Conservation (phyloP, 2,797 vertebrate species). For the Myoxocephalus aenaeus region DNA sequence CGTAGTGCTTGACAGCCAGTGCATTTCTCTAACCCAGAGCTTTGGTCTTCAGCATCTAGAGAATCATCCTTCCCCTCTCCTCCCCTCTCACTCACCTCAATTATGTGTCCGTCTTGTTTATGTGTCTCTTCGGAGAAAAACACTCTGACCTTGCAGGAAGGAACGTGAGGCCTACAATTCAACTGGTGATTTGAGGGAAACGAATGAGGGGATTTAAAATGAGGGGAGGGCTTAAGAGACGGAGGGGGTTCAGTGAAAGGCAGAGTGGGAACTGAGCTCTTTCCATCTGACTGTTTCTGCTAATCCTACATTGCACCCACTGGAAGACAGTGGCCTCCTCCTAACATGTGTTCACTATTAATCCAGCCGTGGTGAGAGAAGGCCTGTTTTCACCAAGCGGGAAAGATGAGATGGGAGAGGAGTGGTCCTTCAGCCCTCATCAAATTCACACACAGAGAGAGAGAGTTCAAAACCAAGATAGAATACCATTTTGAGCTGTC, state of each 20-base stretch:
- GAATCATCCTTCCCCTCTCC: slow-evolving; percentile 56
- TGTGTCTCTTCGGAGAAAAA: slow-evolving; percentile 53
- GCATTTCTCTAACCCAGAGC: slow-evolving; percentile 48
- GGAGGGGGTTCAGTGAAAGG: slow-evolving; percentile 57
- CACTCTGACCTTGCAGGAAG: slow-evolving; percentile 50
- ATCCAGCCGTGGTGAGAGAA: slow-evolving; percentile 60
- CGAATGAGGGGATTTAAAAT: slow-evolving; percentile 62
- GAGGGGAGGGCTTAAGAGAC: slow-evolving; percentile 54
- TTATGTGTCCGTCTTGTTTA: slow-evolving; percentile 69
- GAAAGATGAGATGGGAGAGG: slow-evolving; percentile 67
- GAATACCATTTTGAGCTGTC: slow-evolving; percentile 34
- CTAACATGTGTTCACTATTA: slow-evolving; percentile 84
- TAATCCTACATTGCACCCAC: slow-evolving; percentile 81
- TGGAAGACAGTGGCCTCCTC: slow-evolving; percentile 80
- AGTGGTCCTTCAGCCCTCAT: slow-evolving; percentile 57
- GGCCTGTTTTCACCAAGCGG: slow-evolving; percentile 67
- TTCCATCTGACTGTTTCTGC: slow-evolving; percentile 82
- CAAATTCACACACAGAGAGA: no score
- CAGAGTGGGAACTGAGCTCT: slow-evolving; percentile 72
- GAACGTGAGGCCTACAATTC: slow-evolving; percentile 51
- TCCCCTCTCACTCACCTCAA: slow-evolving; percentile 48
- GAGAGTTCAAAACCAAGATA: slow-evolving; percentile 33
- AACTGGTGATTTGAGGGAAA: slow-evolving; percentile 70
- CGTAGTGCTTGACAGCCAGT: slow-evolving; percentile 52
- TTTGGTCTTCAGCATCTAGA: slow-evolving; percentile 54